Conservation (phyloP, 2,113 vertebrate genomes). For the Ochotona princeps region DNA sequence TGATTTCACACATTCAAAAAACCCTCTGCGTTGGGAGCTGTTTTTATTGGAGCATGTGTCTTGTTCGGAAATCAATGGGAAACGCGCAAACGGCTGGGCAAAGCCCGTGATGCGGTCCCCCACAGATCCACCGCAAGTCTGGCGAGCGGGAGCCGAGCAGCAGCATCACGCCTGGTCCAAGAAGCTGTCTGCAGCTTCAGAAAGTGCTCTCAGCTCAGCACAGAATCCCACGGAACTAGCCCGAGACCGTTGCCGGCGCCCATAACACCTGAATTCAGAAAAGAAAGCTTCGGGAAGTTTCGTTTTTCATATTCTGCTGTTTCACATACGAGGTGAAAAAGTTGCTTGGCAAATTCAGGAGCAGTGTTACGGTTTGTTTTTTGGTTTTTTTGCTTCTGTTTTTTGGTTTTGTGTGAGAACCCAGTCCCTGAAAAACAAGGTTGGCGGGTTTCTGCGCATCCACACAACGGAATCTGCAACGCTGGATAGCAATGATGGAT, state of each 20-base stretch:
- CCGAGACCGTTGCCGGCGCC: too few species aligned
- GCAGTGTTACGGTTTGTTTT: background rate
- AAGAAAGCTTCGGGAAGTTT: background rate
- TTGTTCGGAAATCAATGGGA: slow-evolving; percentile 45
- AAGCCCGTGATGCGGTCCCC: slow-evolving; percentile 19
- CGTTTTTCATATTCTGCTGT: background rate
- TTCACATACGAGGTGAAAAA: slow-evolving; percentile 24
- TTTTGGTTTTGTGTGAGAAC: slow-evolving; percentile 71
- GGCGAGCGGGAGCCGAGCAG: slow-evolving; percentile 39
- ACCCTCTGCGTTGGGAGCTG: background rate
- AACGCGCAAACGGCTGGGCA: background rate
- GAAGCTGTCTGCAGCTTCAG: slow-evolving; percentile 58
- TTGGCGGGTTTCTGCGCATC: slow-evolving; percentile 69
- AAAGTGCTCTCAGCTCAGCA: slow-evolving; percentile 6
- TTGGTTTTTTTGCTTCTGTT: slow-evolving; percentile 2
- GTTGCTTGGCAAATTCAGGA: slow-evolving; percentile 57
- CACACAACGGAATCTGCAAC: slow-evolving; percentile 85
- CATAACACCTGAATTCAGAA: slow-evolving; percentile 19
- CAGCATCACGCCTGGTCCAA: slow-evolving; percentile 43
- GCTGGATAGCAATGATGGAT: slow-evolving; percentile 96
- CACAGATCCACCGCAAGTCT: background rate
- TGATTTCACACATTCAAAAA: background rate
- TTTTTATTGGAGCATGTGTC: slow-evolving; percentile 39
- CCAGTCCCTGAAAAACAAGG: slow-evolving; percentile 72
- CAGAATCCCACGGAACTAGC: background rate